Conservation (phyloP, 2,888 invertebrate genomes). For the Nomada ruficornis region DNA sequence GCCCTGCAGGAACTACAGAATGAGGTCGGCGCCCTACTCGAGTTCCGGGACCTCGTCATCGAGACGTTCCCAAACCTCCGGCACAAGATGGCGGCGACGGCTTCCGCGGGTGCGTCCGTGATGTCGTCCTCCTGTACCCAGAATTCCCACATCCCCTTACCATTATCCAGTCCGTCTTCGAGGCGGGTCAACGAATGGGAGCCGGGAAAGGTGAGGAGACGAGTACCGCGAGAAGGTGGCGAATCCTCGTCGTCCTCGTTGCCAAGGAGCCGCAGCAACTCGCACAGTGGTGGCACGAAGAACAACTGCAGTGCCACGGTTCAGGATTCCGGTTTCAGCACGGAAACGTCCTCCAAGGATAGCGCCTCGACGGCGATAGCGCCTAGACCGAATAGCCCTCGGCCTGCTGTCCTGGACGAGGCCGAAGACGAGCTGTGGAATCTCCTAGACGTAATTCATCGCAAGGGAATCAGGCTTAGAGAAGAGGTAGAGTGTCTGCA, state of each 20-base stretch:
- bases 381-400: slow-evolving; percentile 79
- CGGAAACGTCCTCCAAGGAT: slow-evolving; percentile 93
- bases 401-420: slow-evolving; percentile 83
- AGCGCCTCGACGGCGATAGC: slow-evolving; percentile 87
- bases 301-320: slow-evolving; percentile 89
- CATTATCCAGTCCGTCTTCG: slow-evolving; percentile 82
- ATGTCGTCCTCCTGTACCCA: slow-evolving; percentile 85
- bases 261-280: slow-evolving; percentile 88
- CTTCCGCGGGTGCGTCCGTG: slow-evolving; percentile 83
- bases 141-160: slow-evolving; percentile 82
- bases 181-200: slow-evolving; percentile 89
- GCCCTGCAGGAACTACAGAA: slow-evolving; percentile 95
- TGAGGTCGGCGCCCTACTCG: slow-evolving; percentile 95
- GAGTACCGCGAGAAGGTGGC: slow-evolving; percentile 78
- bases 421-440: slow-evolving; percentile 94
- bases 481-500: slow-evolving; percentile 90
- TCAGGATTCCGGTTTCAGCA: slow-evolving; percentile 95
- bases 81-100: slow-evolving; percentile 91
- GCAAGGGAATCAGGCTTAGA: slow-evolving; percentile 89
- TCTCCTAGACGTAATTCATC: slow-evolving; percentile 93
- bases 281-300: slow-evolving; percentile 87
- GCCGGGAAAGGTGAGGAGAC: slow-evolving; percentile 91
- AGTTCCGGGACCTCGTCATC: slow-evolving; percentile 97
- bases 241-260: slow-evolving; percentile 84
- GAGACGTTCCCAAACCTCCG: slow-evolving; percentile 96